phyloP scores from a whole-genome alignment of 2,113 vertebrate genomes.

The Tyrannus savana region DNA sequence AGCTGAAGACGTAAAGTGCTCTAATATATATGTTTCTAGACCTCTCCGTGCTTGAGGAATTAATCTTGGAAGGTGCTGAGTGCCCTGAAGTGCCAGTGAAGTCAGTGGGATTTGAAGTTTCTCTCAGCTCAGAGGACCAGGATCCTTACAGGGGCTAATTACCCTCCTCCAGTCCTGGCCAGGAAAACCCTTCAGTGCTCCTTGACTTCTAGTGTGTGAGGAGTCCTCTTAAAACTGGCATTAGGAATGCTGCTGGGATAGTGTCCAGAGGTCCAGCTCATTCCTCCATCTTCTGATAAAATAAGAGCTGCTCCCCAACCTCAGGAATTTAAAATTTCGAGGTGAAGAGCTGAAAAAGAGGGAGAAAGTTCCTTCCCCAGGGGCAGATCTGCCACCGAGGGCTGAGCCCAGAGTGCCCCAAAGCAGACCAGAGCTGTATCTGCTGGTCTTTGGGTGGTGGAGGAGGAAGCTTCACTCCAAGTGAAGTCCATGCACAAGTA shows the following conservation, averaged over 20 bases:
- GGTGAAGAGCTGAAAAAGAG: neutral
- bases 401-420: neutral
- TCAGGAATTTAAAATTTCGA: neutral
- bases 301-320: neutral
- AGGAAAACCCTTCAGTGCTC: slow-evolving; percentile 38
- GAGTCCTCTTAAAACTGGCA: neutral
- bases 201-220: neutral
- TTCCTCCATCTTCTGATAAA: neutral
- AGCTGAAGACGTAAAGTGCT: slow-evolving; percentile 64
- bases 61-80: slow-evolving; percentile 66
- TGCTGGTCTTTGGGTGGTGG: neutral
- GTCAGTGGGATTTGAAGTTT: slow-evolving; percentile 48
- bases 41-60: slow-evolving; percentile 59
- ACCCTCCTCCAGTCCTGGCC: neutral
- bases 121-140: neutral
- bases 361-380: neutral
- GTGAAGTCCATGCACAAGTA: neutral
- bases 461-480: neutral
- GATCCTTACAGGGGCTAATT: slow-evolving; percentile 26
- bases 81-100: slow-evolving; percentile 59
- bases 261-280: neutral
- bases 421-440: neutral
- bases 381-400: rapidly evolving
- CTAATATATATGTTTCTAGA: slow-evolving; percentile 69
- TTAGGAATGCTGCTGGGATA: neutral